Evolutionary conservation across 2,113 vertebrate species (phyloP), one percentile per base, ranked within the genome.

Genomic region (Lucifuga dentata): DNA sequence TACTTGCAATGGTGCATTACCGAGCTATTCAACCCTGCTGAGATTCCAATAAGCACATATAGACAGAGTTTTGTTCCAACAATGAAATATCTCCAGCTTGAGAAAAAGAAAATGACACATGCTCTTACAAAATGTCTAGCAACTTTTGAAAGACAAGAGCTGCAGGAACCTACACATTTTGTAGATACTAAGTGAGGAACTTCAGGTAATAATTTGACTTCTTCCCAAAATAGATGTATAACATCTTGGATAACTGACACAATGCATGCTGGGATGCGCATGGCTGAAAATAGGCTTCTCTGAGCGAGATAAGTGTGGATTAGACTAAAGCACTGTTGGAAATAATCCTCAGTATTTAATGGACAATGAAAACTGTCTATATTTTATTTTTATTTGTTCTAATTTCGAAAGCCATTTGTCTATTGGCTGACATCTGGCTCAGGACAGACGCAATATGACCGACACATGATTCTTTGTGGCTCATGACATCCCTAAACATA

Each of bases 271-370:
- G 33, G 53, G 11, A 68, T 55, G 32, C 41, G 53, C 11, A 0
- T 2, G 0, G 51, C 13, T 45, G 46, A 23, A 29, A 73, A 61
- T 53, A 45, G 53, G 44, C 71, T 76, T 40, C 74, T 79, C 71
- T 68, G 69, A 56, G 60, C 55, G 39, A 20, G 74, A 73, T 74
- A 73, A 74, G 12, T 78, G 63, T 72, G 81, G 82, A 86, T 82
- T 83, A 85, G 49, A 85, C 64, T 52, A 32, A 75, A 80, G 45
- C 69, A 79, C 68, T 70, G 46, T 84, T 68, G 26, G 55, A 78
- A 80, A 76, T 83, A 86, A 83, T 84, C 81, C 43, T 51, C 39
- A 32, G 24, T 69, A 49, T 77, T 68, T 80, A 85, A 90, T 80
- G 62, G 65, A 80, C 62, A 77, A 71, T 70, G 12, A 62, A 65